Conservation (phyloP, 2,113 vertebrate species). For the Macaca mulatta region DNA sequence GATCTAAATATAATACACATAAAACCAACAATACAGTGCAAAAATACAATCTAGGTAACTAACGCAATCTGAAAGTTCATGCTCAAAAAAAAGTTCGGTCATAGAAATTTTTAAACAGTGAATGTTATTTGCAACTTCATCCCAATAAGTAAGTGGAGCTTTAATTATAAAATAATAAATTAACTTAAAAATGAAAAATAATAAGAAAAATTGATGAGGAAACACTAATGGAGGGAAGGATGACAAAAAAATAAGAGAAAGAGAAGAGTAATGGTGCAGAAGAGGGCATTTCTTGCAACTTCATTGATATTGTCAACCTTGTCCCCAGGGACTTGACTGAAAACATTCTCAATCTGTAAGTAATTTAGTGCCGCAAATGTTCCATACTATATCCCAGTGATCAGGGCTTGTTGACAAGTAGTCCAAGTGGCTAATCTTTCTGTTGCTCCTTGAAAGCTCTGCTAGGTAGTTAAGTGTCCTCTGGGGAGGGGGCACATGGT, state of each 20-base stretch:
- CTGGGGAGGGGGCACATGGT: fast-evolving
- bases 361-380: not conserved
- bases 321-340: not conserved
- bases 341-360: not conserved
- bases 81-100: not conserved
- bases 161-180: not conserved
- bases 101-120: not conserved
- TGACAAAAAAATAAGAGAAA: not conserved
- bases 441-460: not conserved
- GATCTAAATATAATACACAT: not conserved
- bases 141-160: not conserved
- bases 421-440: not conserved
- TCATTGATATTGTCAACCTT: not conserved
- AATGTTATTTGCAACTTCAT: not conserved
- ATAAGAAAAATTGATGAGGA: not conserved
- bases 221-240: not conserved
- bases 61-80: not conserved
- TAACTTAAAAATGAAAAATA: not conserved
- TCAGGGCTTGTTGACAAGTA: not conserved
- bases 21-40: not conserved
- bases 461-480: not conserved
- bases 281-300: not conserved
- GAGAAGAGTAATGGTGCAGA: not conserved
- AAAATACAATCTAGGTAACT: not conserved
- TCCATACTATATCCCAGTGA: no score